Percentiles rank a stretch among this genome's conserved stretches.
phyloP scores from a whole-genome alignment of 2,888 invertebrate species.

The Lymantria monacha region DNA sequence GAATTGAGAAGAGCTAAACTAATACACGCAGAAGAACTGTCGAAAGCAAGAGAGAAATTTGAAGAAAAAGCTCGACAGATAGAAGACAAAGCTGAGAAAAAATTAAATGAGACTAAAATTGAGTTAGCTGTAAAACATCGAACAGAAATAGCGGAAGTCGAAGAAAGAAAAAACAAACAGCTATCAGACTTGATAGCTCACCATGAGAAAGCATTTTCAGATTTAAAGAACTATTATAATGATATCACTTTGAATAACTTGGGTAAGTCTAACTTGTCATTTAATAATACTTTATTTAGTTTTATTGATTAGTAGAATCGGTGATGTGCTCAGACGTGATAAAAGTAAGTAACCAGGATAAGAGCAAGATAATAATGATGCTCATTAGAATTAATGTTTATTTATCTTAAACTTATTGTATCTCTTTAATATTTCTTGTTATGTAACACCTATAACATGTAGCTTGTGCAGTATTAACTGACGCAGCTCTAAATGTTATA shows the following conservation, averaged over 20 bases:
- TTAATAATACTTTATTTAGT: background rate
- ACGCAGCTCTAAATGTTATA: too few species aligned
- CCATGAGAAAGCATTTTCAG: slow-evolving; percentile 92
- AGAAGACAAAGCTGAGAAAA: slow-evolving; percentile 86
- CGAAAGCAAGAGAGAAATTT: slow-evolving; percentile 79
- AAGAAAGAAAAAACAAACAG: slow-evolving; percentile 95
- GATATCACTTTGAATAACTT: slow-evolving; percentile 97
- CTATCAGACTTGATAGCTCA: slow-evolving; percentile 89
- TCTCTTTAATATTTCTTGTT: too few species aligned
- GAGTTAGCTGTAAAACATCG: slow-evolving; percentile 88
- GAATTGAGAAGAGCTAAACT: slow-evolving; percentile 87
- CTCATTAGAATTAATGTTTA: too few species aligned
- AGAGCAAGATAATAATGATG: too few species aligned
- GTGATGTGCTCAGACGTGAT: too few species aligned
- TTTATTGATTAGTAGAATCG: background rate
- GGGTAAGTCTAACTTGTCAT: slow-evolving; percentile 65
- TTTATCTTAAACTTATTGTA: too few species aligned
- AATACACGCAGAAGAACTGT: slow-evolving; percentile 88
- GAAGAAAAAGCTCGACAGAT: slow-evolving; percentile 77
- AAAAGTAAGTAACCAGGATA: too few species aligned
- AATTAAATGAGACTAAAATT: slow-evolving; percentile 86
- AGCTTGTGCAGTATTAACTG: too few species aligned
- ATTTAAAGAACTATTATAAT: slow-evolving; percentile 97
- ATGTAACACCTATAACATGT: too few species aligned
- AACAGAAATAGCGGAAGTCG: slow-evolving; percentile 93